These are phyloP conservation scores for Xenotilapia flavipinnis DNA, from an alignment of 2,113 vertebrate genomes.

Conservation along the genomic window DNA sequence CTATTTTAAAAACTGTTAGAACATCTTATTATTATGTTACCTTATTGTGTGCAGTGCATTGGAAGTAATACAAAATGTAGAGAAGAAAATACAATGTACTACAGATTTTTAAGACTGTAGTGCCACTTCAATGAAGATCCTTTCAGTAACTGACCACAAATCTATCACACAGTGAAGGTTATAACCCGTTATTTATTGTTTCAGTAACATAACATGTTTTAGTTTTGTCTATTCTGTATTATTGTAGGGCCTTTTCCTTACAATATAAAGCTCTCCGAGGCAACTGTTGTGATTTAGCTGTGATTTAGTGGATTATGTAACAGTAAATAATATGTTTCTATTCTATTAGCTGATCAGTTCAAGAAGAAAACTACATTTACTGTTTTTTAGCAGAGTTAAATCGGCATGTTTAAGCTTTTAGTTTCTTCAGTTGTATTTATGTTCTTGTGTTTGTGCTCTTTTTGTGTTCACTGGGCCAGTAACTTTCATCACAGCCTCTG, in stretches of 20 bases:
- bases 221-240: not conserved
- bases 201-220: not conserved
- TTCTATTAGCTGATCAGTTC: not conserved
- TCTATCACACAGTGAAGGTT: rapidly evolving
- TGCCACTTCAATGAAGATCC: not conserved
- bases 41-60: not conserved
- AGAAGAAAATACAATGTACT: not conserved
- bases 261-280: not conserved
- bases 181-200: not conserved
- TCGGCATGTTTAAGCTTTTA: rapidly evolving
- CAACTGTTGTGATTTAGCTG: not conserved
- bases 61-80: not conserved
- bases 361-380: not conserved
- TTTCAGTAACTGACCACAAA: not conserved
- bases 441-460: not conserved
- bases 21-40: not conserved
- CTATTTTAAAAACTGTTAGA: not conserved
- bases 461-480: not conserved
- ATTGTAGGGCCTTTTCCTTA: not conserved
- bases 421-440: not conserved
- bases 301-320: rapidly evolving
- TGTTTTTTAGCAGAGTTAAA: not conserved
- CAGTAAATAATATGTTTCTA: not conserved
- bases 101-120: not conserved
- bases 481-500: not conserved